Base-by-base conservation (phyloP, 2,888 invertebrate species). In the Chrysolina haemoptera region DNA sequence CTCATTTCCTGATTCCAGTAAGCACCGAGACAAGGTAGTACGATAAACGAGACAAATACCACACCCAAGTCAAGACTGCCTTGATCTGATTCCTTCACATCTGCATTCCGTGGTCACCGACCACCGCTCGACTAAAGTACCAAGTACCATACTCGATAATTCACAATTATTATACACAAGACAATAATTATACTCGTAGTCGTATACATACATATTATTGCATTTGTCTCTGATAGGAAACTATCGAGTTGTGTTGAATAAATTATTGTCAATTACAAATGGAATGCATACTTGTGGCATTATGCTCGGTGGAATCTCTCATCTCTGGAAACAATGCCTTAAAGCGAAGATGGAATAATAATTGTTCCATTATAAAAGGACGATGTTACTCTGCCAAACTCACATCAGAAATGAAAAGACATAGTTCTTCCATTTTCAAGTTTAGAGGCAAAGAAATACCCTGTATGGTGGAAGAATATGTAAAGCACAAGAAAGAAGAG, bases 41-140 rank as follows among this genome's bases (percentile, higher is more conserved):
- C 76, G 50, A 68, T 65, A 70, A 79, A 64, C 74, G 76, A 77
- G 75, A 73, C 65, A 48, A 71, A 70, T 75, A 81, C 84, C 84
- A 82, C 84, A 78, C 84, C 84, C 81, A 81, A 72, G 74, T 75
- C 80, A 75, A 77, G 82, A 74, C 83, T 78, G 77, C 84, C 84
- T 84, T 84, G 84, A 84, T 84, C 84, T 68, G 82, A 83, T 84
- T 83, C 82, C 80, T 83, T 81, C 78, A 40, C 12, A 65, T 43
- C 70, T 64, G 65, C 67, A 67, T 67, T 67, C 67, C 67, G 67
- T 53, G 40, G 76, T 73, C 76, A 75, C 71, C 73, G 40, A 75
- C 72, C 76, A 75, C 71, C 73, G 70, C 64, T 73, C 75, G 59
- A 62, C 68, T 64, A 50, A 41, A 64, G 70, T 63, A 65, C 67